A percentile compares a stretch with the other conserved stretches of the same genome.
phyloP scores from a whole-genome alignment of 1,140 invertebrate species.

The Euura lappo region DNA sequence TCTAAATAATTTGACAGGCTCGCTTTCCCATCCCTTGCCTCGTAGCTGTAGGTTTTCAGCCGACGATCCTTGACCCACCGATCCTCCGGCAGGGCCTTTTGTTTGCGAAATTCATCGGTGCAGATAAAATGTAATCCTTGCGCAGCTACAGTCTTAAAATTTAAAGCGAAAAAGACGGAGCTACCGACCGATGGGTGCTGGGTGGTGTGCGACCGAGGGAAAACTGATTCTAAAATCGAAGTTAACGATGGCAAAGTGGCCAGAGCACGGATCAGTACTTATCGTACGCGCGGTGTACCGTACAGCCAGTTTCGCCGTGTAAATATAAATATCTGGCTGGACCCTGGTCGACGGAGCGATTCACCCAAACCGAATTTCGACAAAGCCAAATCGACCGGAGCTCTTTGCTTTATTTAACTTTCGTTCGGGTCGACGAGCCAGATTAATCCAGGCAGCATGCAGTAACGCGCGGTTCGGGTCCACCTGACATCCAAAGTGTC shows the following conservation, averaged over 20 bases:
- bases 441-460: slow-evolving; percentile 35
- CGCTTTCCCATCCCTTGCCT: not conserved
- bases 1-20: slow-evolving; percentile 52
- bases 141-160: not conserved
- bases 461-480: slow-evolving; percentile 20
- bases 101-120: slow-evolving; percentile 28
- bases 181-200: not conserved
- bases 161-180: not conserved
- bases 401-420: slow-evolving; percentile 12
- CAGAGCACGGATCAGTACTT: too few relatives aligned
- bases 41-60: not conserved
- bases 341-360: too few relatives aligned
- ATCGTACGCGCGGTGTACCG: too few relatives aligned
- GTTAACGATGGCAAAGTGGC: not conserved
- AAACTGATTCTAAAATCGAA: not conserved
- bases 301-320: too few relatives aligned
- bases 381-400: too few relatives aligned
- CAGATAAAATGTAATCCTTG: slow-evolving; percentile 32
- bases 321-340: too few relatives aligned
- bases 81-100: not conserved
- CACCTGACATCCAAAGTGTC: slow-evolving; percentile 11
- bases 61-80: slow-evolving; percentile 10
- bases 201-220: not conserved
- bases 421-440: slow-evolving; percentile 46
- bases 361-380: too few relatives aligned